Percentiles rank a stretch among this genome's conserved stretches.
phyloP scores from a whole-genome alignment of 2,113 vertebrate species.

The Chunga burmeisteri region DNA sequence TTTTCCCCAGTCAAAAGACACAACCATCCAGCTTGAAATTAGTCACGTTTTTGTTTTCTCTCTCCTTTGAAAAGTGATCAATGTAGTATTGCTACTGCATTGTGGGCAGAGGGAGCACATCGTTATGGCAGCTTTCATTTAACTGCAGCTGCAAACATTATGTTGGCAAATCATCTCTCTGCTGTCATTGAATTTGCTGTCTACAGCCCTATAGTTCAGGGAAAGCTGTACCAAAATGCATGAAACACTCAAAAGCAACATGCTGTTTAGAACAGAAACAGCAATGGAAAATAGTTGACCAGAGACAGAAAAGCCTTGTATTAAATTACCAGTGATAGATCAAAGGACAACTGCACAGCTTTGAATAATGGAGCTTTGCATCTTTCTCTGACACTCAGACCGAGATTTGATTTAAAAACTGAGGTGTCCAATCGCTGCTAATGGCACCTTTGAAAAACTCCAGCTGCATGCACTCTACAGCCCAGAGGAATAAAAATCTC shows the following conservation, averaged over 20 bases:
- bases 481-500: background rate
- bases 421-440: background rate
- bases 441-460: conserved; percentile 17
- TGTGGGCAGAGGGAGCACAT: background rate
- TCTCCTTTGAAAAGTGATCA: background rate
- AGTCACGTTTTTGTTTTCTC: background rate
- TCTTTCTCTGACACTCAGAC: background rate
- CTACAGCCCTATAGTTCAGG: background rate
- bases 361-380: conserved; percentile 39
- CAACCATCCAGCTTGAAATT: background rate
- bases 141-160: conserved; percentile 4
- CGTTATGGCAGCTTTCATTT: background rate
- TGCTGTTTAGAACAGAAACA: conserved; percentile 16
- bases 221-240: background rate
- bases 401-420: conserved; percentile 39
- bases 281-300: background rate
- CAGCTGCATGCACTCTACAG: background rate
- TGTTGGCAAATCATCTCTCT: background rate
- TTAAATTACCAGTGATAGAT: conserved; percentile 44
- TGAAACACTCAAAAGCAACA: background rate
- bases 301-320: background rate
- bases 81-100: background rate
- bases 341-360: conserved; percentile 34
- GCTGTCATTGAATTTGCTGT: background rate
- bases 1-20: background rate